phyloP scores from a whole-genome alignment of 1,140 invertebrate species.

The Lineus longissimus region DNA sequence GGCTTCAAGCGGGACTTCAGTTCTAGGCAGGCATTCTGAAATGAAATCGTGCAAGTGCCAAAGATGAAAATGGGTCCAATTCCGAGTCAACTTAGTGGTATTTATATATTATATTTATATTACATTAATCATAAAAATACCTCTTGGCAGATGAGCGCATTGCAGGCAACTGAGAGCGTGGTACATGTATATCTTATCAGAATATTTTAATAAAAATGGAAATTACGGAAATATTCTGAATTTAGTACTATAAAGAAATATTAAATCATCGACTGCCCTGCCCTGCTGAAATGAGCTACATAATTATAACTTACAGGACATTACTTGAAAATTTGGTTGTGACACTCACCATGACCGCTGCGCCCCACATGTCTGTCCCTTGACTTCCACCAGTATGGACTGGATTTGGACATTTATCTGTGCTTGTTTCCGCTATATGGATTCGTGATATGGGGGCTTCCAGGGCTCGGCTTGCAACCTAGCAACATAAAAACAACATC shows the following conservation, averaged over 20 bases:
- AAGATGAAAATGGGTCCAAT: too few species aligned
- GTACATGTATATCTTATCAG: too few species aligned
- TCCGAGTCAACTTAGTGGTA: too few species aligned
- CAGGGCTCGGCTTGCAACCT: constrained; percentile 58
- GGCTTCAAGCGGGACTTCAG: constrained; percentile 72
- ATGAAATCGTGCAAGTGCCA: background rate
- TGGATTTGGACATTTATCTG: constrained; percentile 90
- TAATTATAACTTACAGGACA: background rate
- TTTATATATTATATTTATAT: background rate
- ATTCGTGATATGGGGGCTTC: constrained; percentile 71
- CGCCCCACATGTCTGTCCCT: constrained; percentile 86
- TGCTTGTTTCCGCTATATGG: constrained; percentile 79
- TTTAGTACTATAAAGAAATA: too few species aligned
- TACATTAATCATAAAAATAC: too few species aligned
- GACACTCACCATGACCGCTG: constrained; percentile 72
- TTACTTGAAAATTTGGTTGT: background rate
- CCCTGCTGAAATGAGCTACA: background rate
- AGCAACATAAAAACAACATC: constrained; percentile 12
- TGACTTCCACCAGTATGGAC: constrained; percentile 83
- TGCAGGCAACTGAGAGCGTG: too few species aligned
- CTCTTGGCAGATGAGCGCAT: too few species aligned
- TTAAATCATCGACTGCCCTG: background rate
- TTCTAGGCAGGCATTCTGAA: constrained; percentile 72
- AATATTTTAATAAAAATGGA: too few species aligned
- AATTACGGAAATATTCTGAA: too few species aligned